Evolutionary conservation across 2,888 invertebrate genomes (phyloP).

Genomic region (Lepidocyrtinus sp.): DNA sequence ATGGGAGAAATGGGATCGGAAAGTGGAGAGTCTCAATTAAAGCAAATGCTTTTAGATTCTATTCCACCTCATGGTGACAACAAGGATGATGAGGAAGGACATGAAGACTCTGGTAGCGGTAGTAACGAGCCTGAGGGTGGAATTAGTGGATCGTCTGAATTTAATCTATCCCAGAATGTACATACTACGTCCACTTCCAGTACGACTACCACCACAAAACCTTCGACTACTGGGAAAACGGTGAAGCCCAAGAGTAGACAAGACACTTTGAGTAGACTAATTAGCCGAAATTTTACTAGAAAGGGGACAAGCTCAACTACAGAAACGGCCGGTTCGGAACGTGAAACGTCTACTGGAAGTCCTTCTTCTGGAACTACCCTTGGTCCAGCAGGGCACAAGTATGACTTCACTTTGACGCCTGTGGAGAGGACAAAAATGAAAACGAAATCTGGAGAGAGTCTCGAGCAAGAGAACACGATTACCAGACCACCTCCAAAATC

Average conservation of each 20-base stretch:
- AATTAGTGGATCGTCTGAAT: slow-evolving; percentile 26
- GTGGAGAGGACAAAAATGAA: slow-evolving; percentile 37
- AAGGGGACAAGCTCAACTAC: slow-evolving; percentile 16
- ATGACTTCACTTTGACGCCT: slow-evolving; percentile 54
- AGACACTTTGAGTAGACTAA: slow-evolving; percentile 42
- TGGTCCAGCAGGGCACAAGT: slow-evolving; percentile 54
- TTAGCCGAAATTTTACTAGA: slow-evolving; percentile 52
- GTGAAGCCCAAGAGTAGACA: slow-evolving; percentile 15
- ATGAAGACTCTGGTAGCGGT: not conserved
- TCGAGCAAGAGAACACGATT: slow-evolving; percentile 10
- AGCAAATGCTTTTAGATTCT: slow-evolving; percentile 65
- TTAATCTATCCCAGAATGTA: slow-evolving; percentile 41
- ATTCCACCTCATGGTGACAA: slow-evolving; percentile 62
- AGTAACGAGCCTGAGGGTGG: slow-evolving; percentile 15
- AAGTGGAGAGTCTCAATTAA: slow-evolving; percentile 61
- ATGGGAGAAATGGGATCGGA: slow-evolving; percentile 26
- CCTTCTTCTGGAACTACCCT: slow-evolving; percentile 43
- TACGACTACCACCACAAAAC: slow-evolving; percentile 16
- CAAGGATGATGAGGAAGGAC: slow-evolving; percentile 23
- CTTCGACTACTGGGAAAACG: slow-evolving; percentile 4
- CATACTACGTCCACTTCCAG: not conserved
- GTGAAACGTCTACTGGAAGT: slow-evolving; percentile 1
- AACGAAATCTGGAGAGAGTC: slow-evolving; percentile 28
- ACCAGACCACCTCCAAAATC: slow-evolving; percentile 39
- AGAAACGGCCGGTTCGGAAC: slow-evolving; percentile 27